phyloP scores from a whole-genome alignment of 2,797 vertebrate genomes.

The Phalloptychus januarius region DNA sequence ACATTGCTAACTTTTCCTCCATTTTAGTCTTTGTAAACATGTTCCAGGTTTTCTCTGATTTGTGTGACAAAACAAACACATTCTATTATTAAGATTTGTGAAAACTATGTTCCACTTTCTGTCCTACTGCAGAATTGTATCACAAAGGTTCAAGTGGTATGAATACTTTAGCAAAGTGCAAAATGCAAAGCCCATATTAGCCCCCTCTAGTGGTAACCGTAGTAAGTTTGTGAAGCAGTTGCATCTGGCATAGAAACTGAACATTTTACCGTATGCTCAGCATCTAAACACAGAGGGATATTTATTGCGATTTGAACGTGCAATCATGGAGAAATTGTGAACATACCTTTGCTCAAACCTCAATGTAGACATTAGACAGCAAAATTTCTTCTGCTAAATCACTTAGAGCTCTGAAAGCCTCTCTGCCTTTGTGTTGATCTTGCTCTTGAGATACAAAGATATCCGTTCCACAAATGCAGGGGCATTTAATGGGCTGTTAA shows the following conservation, averaged over 20 bases:
- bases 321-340: conserved; percentile 77
- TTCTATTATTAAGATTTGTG: neutral
- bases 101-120: neutral
- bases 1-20: neutral
- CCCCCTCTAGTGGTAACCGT: conserved; percentile 33
- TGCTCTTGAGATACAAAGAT: conserved; percentile 64
- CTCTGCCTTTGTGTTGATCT: conserved; percentile 65
- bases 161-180: neutral
- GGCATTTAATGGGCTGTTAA: conserved; percentile 54
- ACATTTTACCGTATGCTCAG: conserved; percentile 61
- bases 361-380: conserved; percentile 73
- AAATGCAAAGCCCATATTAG: neutral
- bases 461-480: conserved; percentile 61
- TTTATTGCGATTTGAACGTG: conserved; percentile 77
- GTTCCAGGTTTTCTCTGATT: neutral
- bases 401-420: conserved; percentile 68
- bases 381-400: conserved; percentile 77
- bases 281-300: conserved; percentile 53
- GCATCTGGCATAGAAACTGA: conserved; percentile 51
- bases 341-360: conserved; percentile 73
- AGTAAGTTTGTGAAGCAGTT: conserved; percentile 43
- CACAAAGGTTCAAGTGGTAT: neutral
- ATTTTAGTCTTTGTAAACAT: neutral
- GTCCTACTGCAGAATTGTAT: neutral
- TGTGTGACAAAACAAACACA: too few relatives aligned